These are phyloP conservation scores for Zaprionus camerounensis DNA, from an alignment of 1,140 invertebrate species.

Conservation along the genomic window DNA sequence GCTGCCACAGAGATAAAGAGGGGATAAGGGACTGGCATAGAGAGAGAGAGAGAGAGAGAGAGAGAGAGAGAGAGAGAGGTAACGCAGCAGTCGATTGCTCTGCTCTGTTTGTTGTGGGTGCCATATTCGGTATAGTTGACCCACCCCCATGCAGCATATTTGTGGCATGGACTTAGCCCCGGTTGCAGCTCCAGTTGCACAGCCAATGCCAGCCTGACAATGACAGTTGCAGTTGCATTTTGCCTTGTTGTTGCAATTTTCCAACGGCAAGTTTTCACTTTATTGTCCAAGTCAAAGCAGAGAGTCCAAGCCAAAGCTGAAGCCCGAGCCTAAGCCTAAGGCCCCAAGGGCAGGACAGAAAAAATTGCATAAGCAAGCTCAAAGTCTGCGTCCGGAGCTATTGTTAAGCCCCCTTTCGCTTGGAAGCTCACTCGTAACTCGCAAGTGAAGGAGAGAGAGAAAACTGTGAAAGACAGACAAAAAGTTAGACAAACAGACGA, in stretches of 20 bases:
- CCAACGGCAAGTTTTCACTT: slow-evolving; percentile 70
- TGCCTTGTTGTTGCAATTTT: slow-evolving; percentile 35
- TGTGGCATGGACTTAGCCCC: slow-evolving; percentile 52
- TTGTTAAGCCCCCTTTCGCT: slow-evolving; percentile 54
- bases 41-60: not conserved
- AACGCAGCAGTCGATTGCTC: slow-evolving; percentile 24
- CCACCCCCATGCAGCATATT: slow-evolving; percentile 44
- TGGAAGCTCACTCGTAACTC: slow-evolving; percentile 63
- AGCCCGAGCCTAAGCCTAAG: slow-evolving; percentile 67
- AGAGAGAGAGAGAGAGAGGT: not conserved
- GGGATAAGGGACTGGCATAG: not conserved
- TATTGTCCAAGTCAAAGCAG: slow-evolving; percentile 69
- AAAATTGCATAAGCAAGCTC: slow-evolving; percentile 68
- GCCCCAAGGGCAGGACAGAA: slow-evolving; percentile 35
- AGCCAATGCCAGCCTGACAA: slow-evolving; percentile 52
- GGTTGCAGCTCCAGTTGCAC: slow-evolving; percentile 23
- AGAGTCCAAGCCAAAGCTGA: slow-evolving; percentile 61
- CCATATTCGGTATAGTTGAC: slow-evolving; percentile 29
- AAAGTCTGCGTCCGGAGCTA: slow-evolving; percentile 62
- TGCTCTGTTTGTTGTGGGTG: slow-evolving; percentile 40
- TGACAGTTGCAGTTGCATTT: slow-evolving; percentile 36
- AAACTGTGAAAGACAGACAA: slow-evolving; percentile 3
- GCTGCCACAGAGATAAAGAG: slow-evolving; percentile 7
- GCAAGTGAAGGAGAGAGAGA: slow-evolving; percentile 13
- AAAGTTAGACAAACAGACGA: slow-evolving; percentile 45